Conservation (phyloP, 2,888 invertebrate genomes). For the Cyclophora albipunctata region DNA sequence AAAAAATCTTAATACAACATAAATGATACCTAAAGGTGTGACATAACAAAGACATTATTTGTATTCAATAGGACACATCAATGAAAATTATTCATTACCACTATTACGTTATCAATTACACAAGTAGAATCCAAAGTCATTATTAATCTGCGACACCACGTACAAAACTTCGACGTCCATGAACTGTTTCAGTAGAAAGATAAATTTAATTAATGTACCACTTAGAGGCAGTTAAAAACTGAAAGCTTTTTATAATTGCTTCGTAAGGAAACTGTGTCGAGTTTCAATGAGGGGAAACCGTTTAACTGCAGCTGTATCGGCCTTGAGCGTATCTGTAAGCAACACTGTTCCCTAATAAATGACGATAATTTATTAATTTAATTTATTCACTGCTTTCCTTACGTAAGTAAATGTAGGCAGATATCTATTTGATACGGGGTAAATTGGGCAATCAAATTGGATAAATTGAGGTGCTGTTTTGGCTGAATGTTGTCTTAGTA, state of each 20-base stretch:
- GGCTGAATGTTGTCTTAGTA: too few relatives aligned
- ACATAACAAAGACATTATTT: not conserved
- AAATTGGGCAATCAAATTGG: too few relatives aligned
- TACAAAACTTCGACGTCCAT: constrained; percentile 20
- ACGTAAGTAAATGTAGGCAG: too few relatives aligned
- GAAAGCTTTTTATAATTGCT: constrained; percentile 19
- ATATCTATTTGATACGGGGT: too few relatives aligned
- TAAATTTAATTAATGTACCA: constrained; percentile 44
- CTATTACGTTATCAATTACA: constrained; percentile 15
- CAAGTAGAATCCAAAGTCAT: constrained; percentile 21
- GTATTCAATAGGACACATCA: too few relatives aligned
- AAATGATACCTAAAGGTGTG: not conserved
- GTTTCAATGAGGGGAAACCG: constrained; percentile 8
- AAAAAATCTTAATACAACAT: too few relatives aligned
- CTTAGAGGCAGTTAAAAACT: constrained; percentile 22
- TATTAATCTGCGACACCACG: constrained; percentile 27
- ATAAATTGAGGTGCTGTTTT: too few relatives aligned
- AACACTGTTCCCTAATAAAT: too few relatives aligned
- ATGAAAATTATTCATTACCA: constrained; percentile 8
- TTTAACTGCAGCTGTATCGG: constrained; percentile 1
- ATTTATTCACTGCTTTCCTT: too few relatives aligned
- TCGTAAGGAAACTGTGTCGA: constrained; percentile 12
- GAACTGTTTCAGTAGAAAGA: constrained; percentile 35
- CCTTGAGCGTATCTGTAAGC: too few relatives aligned
- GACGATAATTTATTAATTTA: too few relatives aligned